Base-by-base conservation (phyloP, 2,113 vertebrate genomes). In the Riparia riparia region DNA sequence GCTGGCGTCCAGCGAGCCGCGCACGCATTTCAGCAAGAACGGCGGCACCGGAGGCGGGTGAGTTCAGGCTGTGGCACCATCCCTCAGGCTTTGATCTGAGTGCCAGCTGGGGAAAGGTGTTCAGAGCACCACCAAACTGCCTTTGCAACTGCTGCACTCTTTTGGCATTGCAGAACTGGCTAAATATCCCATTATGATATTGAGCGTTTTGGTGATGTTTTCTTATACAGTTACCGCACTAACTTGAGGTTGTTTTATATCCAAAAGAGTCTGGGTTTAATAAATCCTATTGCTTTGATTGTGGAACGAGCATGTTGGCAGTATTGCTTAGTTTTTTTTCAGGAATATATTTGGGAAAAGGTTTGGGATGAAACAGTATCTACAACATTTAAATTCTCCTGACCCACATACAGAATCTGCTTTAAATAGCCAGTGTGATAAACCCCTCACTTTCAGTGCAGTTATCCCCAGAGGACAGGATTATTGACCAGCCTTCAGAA, bases 1-100 rank as follows among this genome's bases (percentile, higher is more conserved):
- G 97, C 97, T 99, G 98, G 99, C 99, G 37, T 99, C 99, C 82
- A 99, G 99, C 20, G 99, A 99, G 97, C 99, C 99, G 2, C 99
- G 99, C 44, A 98, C 98, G 8, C 99, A 99, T 81, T 98, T 99
- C 98, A 98, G 98, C 98, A 99, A 99, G 97, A 99, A 98, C 10
- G 98, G 99, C 80, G 99, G 98, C 98, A 98, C 98, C 9, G 98
- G 98, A 4, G 99, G 99, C 61, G 99, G 99, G 99, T 99, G 95
- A 99, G 98, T 98, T 17, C 45, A 10, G 29, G 15, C 25, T 6
- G 2, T 6, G 18, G 7, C 19, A 39, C 14, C 21, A 1, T 7
- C 6, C 20, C 66, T 5, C 4, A 0, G 6, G 1, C 34, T 37
- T 37, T 37, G 37, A 9, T 37, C 37, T 37, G 37, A 37, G 37